Conservation (phyloP, 2,888 invertebrate species). For the Caenorhabditis drosophilae region DNA sequence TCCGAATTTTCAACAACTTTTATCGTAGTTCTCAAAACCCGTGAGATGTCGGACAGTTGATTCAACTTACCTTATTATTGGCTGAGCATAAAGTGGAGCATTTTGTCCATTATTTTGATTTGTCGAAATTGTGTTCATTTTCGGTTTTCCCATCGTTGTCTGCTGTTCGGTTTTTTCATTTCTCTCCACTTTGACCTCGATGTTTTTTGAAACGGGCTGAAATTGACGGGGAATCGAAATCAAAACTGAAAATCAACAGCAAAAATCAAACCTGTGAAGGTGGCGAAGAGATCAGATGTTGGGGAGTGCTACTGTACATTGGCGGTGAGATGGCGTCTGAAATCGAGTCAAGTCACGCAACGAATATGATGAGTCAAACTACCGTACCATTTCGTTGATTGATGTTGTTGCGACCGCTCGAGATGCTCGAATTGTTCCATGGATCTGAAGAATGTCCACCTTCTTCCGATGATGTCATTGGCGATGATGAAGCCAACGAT, state of each 20-base stretch:
- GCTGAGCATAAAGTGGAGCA: slow-evolving; percentile 37
- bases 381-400: slow-evolving; percentile 2
- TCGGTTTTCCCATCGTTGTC: neutral
- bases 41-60: neutral
- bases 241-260: too few species aligned
- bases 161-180: slow-evolving; percentile 36
- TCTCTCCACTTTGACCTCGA: slow-evolving; percentile 46
- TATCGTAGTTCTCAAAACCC: neutral
- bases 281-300: slow-evolving; percentile 16
- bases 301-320: slow-evolving; percentile 41
- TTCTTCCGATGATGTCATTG: slow-evolving; percentile 48
- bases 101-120: slow-evolving; percentile 7
- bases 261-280: slow-evolving; percentile 7
- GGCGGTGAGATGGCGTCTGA: slow-evolving; percentile 32
- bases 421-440: slow-evolving; percentile 37
- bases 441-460: slow-evolving; percentile 40
- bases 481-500: slow-evolving; percentile 41
- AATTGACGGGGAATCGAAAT: too few species aligned
- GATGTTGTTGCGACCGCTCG: slow-evolving; percentile 15
- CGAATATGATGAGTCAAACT: too few species aligned
- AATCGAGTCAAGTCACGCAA: too few species aligned
- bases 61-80: slow-evolving; percentile 26
- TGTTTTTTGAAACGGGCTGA: slow-evolving; percentile 38
- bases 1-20: neutral
- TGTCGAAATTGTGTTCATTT: neutral